These are phyloP conservation scores for Podarcis siculus DNA, from an alignment of 2,797 vertebrate genomes.

Conservation along the genomic window DNA sequence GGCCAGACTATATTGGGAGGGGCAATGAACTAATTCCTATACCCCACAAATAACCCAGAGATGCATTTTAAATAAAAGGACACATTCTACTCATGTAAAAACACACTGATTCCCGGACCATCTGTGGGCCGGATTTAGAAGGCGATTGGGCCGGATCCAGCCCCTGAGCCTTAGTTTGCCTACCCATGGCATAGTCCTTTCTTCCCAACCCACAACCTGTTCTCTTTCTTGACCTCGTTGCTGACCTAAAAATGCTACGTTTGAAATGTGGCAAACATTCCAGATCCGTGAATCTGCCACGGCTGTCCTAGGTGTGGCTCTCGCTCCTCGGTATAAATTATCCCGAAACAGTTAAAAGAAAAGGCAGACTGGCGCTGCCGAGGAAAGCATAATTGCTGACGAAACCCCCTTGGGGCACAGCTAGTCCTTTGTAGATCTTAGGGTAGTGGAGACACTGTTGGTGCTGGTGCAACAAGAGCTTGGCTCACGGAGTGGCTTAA, in stretches of 20 bases:
- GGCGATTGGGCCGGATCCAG: no score
- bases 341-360: background rate
- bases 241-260: background rate
- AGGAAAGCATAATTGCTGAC: background rate
- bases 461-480: conserved; percentile 25
- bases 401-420: background rate
- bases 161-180: no score
- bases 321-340: conserved; percentile 6
- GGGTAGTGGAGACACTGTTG: rapidly evolving
- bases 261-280: background rate
- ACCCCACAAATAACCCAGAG: no score
- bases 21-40: no score
- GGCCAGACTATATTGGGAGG: no score
- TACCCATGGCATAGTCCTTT: no score
- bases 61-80: no score
- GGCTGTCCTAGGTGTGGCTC: background rate
- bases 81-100: no score
- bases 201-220: background rate
- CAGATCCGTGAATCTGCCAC: background rate
- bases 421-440: background rate
- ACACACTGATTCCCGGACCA: no score
- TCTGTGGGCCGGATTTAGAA: no score
- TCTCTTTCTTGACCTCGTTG: background rate
- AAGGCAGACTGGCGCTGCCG: background rate
- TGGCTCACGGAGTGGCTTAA: background rate